Conservation (phyloP, 2,888 invertebrate genomes). For the Leistus spinibarbis region DNA sequence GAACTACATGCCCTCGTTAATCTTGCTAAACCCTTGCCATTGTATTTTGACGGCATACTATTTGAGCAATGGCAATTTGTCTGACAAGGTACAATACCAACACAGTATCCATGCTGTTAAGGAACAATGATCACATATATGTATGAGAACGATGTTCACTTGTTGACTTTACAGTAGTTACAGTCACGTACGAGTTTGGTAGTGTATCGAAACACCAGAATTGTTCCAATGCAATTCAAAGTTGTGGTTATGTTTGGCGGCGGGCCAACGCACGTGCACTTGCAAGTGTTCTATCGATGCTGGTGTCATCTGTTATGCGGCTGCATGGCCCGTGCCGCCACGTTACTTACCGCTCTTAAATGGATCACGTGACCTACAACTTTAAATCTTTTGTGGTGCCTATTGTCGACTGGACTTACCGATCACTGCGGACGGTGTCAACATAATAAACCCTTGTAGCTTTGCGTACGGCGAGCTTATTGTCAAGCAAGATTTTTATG, state of each 20-base stretch:
- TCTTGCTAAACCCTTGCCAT: background rate
- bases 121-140: background rate
- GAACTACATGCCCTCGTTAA: background rate
- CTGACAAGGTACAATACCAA: background rate
- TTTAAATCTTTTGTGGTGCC: slow-evolving; percentile 35
- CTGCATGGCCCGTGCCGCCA: background rate
- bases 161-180: background rate
- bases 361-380: slow-evolving; percentile 30
- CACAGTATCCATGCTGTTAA: background rate
- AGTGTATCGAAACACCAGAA: background rate
- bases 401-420: too few relatives aligned
- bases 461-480: too few relatives aligned
- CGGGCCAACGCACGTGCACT: slow-evolving; percentile 23
- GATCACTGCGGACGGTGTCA: too few relatives aligned
- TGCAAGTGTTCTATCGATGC: background rate
- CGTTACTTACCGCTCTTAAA: slow-evolving; percentile 11
- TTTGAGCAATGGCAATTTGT: background rate
- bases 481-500: too few relatives aligned
- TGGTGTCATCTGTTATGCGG: slow-evolving; percentile 26
- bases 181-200: background rate
- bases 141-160: background rate
- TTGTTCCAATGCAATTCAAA: slow-evolving; percentile 17
- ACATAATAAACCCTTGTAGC: too few relatives aligned
- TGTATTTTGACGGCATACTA: background rate
- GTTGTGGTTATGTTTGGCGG: slow-evolving; percentile 22